phyloP scores from a whole-genome alignment of 2,797 vertebrate species.

The Sebastes vulpes region DNA sequence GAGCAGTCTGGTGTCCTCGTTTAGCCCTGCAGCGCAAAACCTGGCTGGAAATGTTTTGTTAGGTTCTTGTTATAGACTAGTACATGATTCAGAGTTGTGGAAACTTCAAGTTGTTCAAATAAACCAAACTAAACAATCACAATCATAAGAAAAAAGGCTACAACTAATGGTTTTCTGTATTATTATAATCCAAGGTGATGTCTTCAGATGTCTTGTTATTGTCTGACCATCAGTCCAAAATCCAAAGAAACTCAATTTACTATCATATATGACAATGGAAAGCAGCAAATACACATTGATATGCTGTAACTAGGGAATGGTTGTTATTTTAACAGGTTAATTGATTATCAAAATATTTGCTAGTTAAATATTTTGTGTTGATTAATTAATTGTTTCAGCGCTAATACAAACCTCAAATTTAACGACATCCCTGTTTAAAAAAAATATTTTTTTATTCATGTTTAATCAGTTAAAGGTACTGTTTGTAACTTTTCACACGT shows the following conservation, averaged over 20 bases:
- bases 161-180: background rate
- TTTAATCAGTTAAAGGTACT: background rate
- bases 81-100: background rate
- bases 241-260: background rate
- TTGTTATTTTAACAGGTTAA: background rate
- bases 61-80: background rate
- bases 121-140: background rate
- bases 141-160: background rate
- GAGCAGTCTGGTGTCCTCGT: constrained; percentile 43
- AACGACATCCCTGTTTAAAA: background rate
- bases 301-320: no score
- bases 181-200: background rate
- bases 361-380: background rate
- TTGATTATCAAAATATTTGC: background rate
- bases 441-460: background rate
- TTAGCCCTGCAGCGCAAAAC: constrained; percentile 3
- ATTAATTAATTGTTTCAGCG: background rate
- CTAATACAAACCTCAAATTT: background rate
- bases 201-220: background rate
- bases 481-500: no score
- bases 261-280: background rate
- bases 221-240: background rate
- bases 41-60: background rate
- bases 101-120: background rate
- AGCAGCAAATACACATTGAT: background rate